phyloP scores from a whole-genome alignment of 2,113 vertebrate genomes.

The Brienomyrus longianalis region DNA sequence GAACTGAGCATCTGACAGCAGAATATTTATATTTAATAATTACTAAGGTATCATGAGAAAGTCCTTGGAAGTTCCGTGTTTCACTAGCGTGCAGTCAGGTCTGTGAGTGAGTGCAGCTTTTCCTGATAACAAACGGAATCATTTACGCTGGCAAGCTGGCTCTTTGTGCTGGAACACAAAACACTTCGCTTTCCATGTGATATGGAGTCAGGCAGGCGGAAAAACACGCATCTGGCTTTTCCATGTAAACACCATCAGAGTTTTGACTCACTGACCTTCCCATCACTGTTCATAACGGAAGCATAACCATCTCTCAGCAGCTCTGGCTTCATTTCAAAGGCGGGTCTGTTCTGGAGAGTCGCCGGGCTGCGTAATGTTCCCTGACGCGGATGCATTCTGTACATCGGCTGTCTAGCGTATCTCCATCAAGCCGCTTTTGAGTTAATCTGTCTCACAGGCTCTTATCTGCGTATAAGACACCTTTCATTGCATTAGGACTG shows the following conservation, averaged over 20 bases:
- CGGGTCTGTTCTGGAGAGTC: not conserved
- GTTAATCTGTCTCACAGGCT: not conserved
- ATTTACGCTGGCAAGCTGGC: not conserved
- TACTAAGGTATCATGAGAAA: not conserved
- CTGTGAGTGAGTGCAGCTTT: not conserved
- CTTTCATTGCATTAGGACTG: not conserved
- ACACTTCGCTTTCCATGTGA: not conserved
- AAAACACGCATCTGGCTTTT: not conserved
- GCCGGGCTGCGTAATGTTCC: not conserved
- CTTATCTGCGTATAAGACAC: not conserved
- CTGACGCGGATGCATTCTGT: not conserved
- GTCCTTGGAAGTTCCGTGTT: not conserved
- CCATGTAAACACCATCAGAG: not conserved
- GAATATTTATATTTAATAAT: not conserved
- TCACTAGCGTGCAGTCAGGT: not conserved
- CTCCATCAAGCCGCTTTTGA: not conserved
- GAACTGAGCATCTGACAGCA: not conserved
- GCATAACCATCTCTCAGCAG: not conserved
- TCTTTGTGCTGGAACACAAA: not conserved
- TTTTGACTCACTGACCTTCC: not conserved
- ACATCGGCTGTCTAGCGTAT: not conserved
- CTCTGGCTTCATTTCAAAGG: not conserved
- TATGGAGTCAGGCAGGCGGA: not conserved
- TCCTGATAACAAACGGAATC: not conserved
- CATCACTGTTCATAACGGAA: not conserved